Percentiles rank a stretch among this genome's conserved stretches.
phyloP scores from a whole-genome alignment of 2,797 vertebrate species.

The Myotis myotis region DNA sequence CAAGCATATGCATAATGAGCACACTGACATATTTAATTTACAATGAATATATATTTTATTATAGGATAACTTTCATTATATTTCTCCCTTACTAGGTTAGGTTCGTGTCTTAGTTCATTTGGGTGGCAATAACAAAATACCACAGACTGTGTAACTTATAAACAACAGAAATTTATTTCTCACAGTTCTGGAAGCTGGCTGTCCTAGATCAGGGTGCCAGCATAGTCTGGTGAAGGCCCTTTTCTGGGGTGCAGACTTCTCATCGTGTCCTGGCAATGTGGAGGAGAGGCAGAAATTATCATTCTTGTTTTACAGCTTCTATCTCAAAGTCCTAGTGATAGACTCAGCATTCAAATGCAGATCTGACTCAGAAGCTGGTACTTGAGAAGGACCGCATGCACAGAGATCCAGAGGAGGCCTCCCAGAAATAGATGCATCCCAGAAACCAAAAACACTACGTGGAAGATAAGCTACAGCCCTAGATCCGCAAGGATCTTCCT shows the following conservation, averaged over 20 bases:
- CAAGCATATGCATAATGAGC: neutral
- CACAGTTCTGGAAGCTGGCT: neutral
- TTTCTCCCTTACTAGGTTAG: slow-evolving; percentile 4
- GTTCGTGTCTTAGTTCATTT: neutral
- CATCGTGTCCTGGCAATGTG: neutral
- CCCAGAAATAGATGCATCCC: neutral
- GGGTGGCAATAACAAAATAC: neutral
- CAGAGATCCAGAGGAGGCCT: neutral
- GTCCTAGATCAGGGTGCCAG: neutral
- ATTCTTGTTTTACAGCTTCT: neutral
- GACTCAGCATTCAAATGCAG: slow-evolving; percentile 13
- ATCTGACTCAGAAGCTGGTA: neutral
- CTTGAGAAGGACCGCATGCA: neutral
- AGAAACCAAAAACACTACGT: neutral
- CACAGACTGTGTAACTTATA: neutral
- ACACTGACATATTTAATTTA: neutral
- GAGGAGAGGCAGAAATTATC: neutral
- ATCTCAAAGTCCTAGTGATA: neutral
- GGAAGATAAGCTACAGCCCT: neutral
- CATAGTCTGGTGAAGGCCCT: neutral
- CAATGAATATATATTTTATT: neutral
- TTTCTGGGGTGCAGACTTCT: neutral
- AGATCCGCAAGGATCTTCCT: neutral
- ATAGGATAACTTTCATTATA: neutral
- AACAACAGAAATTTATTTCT: neutral